A percentile compares a stretch with the other conserved stretches of the same genome.
Evolutionary conservation across 2,888 invertebrate species (phyloP).

Genomic region (Atethmia centrago): DNA sequence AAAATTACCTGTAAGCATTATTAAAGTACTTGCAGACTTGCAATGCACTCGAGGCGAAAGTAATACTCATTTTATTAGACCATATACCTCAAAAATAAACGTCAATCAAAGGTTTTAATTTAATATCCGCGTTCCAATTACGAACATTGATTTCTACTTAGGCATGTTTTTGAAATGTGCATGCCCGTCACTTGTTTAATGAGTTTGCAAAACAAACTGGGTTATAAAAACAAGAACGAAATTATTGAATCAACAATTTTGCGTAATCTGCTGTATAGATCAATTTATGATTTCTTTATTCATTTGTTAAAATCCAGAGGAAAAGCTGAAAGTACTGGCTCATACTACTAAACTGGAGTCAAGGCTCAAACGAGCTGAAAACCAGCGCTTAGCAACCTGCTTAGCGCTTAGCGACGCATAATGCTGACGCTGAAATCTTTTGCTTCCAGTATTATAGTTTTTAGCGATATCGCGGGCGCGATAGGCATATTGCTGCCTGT

Average conservation of each 20-base stretch:
- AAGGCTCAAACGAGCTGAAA: no score
- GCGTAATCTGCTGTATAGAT: conserved; percentile 48
- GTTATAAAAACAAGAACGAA: conserved; percentile 76
- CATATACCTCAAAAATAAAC: conserved; percentile 25
- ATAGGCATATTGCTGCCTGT: no score
- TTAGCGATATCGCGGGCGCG: no score
- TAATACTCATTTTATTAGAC: conserved; percentile 22
- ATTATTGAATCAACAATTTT: conserved; percentile 65
- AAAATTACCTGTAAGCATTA: neutral
- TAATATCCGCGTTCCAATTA: conserved; percentile 52
- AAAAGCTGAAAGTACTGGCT: conserved; percentile 9
- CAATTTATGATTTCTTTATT: conserved; percentile 12
- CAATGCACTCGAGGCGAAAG: conserved; percentile 20
- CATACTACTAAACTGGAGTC: no score
- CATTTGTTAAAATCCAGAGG: neutral
- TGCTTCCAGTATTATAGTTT: no score
- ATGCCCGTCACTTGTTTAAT: conserved; percentile 59
- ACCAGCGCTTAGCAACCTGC: no score
- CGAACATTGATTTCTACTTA: conserved; percentile 61
- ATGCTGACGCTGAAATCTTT: no score
- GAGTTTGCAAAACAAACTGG: conserved; percentile 75
- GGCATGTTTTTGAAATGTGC: conserved; percentile 53
- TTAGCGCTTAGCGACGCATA: no score
- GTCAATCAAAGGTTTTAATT: conserved; percentile 36
- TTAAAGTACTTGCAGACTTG: neutral